These are phyloP conservation scores for Drosophila pandora DNA, from an alignment of 1,140 invertebrate genomes.

Conservation along the genomic window DNA sequence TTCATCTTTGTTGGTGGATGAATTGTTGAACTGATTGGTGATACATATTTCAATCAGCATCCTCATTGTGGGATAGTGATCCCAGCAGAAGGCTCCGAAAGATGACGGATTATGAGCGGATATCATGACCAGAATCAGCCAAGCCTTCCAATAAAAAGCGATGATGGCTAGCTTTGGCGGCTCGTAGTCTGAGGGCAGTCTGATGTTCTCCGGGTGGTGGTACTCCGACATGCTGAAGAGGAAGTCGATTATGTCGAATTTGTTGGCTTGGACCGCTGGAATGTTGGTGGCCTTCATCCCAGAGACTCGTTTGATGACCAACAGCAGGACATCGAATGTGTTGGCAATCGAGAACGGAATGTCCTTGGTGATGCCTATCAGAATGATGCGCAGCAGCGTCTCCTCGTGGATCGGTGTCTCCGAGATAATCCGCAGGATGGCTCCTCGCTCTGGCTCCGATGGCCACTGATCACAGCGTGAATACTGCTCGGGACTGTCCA, in stretches of 20 bases:
- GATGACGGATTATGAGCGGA: constrained; percentile 95
- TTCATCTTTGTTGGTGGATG: constrained; percentile 69
- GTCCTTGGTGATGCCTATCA: constrained; percentile 94
- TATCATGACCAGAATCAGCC: constrained; percentile 95
- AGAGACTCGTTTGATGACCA: constrained; percentile 93
- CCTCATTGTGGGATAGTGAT: constrained; percentile 95
- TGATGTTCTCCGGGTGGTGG: constrained; percentile 96
- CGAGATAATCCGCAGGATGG: constrained; percentile 92
- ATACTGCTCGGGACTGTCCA: constrained; percentile 94
- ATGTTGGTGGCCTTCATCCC: constrained; percentile 88
- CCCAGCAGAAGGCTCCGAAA: constrained; percentile 94
- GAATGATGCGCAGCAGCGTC: constrained; percentile 91
- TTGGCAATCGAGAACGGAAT: constrained; percentile 92
- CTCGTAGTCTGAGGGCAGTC: constrained; percentile 91
- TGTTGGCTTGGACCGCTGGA: constrained; percentile 89
- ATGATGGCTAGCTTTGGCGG: constrained; percentile 96
- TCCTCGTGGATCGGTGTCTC: constrained; percentile 95
- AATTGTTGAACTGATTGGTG: constrained; percentile 88
- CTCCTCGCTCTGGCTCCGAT: constrained; percentile 91
- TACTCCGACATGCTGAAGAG: constrained; percentile 96
- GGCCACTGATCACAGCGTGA: constrained; percentile 98
- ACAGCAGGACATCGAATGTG: constrained; percentile 93
- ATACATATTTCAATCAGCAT: constrained; percentile 98
- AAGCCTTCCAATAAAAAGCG: constrained; percentile 97
- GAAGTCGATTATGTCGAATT: constrained; percentile 94